Percentiles rank a stretch among this genome's conserved stretches.
Conservation (phyloP, 2,113 vertebrate species). For the Lamprologus callipterus region DNA sequence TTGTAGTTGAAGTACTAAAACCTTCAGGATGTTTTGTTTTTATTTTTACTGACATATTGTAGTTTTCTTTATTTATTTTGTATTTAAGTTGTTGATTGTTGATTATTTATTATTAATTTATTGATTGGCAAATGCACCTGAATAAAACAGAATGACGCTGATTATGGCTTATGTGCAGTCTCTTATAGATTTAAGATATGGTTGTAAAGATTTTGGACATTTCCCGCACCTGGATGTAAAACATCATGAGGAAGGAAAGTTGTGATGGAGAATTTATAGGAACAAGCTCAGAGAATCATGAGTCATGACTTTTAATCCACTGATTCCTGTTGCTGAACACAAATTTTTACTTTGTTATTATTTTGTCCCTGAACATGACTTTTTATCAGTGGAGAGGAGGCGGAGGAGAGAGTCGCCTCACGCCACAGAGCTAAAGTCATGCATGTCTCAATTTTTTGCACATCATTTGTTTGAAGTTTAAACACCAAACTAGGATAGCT, state of each 20-base stretch:
- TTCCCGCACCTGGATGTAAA: not conserved
- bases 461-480: not conserved
- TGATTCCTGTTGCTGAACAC: not conserved
- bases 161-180: not conserved
- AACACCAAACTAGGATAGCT: not conserved
- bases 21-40: not conserved
- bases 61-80: slow-evolving; percentile 36
- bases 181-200: not conserved
- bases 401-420: not conserved
- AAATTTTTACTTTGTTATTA: not conserved
- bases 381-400: not conserved
- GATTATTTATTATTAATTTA: slow-evolving; percentile 55
- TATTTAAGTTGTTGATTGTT: slow-evolving; percentile 45
- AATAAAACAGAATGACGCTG: slow-evolving; percentile 10
- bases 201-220: not conserved
- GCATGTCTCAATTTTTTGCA: not conserved
- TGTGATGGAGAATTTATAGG: not conserved
- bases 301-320: not conserved
- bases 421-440: not conserved
- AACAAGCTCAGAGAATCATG: not conserved
- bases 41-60: not conserved
- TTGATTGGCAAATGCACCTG: slow-evolving; percentile 4
- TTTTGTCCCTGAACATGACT: not conserved
- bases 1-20: not conserved
- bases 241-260: not conserved